Percentiles rank a stretch among this genome's conserved stretches.
These are phyloP conservation scores for Phocides pigmalion DNA, from an alignment of 1,140 invertebrate genomes.

Conservation along the genomic window DNA sequence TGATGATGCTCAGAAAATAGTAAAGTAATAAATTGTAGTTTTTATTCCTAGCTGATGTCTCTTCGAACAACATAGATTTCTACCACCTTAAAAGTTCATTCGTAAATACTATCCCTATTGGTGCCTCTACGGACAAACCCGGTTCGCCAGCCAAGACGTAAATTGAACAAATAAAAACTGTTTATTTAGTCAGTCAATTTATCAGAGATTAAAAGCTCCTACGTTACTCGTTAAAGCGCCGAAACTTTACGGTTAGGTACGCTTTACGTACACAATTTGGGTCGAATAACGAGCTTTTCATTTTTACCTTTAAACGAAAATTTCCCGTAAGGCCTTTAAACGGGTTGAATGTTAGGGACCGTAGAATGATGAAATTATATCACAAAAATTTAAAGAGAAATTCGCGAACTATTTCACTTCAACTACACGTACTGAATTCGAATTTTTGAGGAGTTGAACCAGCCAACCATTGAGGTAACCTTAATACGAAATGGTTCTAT, in stretches of 20 bases:
- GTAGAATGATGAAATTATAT: constrained; percentile 56
- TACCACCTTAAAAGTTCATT: neutral
- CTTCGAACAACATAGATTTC: neutral
- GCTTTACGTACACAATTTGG: constrained; percentile 57
- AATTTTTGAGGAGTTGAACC: constrained; percentile 26
- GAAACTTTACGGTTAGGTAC: constrained; percentile 58
- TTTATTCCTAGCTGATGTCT: no score
- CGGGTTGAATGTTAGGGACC: constrained; percentile 45
- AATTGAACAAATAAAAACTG: constrained; percentile 20
- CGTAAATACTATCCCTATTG: no score
- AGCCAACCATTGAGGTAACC: constrained; percentile 21
- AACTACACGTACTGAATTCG: constrained; percentile 42
- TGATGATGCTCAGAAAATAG: no score
- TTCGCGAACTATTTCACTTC: constrained; percentile 48
- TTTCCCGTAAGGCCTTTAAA: constrained; percentile 49
- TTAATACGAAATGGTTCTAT: constrained; percentile 23
- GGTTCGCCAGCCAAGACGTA: neutral
- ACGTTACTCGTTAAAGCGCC: constrained; percentile 52
- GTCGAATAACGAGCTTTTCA: constrained; percentile 55
- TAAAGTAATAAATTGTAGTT: no score
- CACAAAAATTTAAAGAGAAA: constrained; percentile 48
- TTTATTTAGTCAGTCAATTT: constrained; percentile 40
- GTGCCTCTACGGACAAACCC: neutral
- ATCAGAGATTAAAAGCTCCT: constrained; percentile 50
- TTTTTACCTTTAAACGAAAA: constrained; percentile 59